Base-by-base conservation (phyloP, 2,797 vertebrate species). In the Anguilla pacifica region DNA sequence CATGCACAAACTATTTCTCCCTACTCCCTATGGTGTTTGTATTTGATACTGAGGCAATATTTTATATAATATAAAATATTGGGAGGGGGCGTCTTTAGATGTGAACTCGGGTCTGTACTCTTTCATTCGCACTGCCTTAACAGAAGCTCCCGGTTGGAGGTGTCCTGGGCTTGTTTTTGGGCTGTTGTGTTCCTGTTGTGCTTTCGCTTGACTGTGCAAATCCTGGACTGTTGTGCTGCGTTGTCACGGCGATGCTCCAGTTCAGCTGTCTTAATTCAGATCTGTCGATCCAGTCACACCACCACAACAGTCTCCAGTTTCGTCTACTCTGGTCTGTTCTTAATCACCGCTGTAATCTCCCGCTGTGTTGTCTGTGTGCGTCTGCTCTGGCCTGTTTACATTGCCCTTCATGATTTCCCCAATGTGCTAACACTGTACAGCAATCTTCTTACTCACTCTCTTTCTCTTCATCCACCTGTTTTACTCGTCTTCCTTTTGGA, bases 1-100 rank as follows among this genome's bases (percentile, higher is more conserved):
- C 6, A n/a, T 49, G 43, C 22, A 82, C 79, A 82, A 10, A 51
- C 22, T 6, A 51, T 82, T 82, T 7, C 39, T 82, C 19, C 43
- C 22, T 51, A 5, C 15, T 6, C n/a, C 6, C 31, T 15, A 2
- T 6, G 1, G 22, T 51, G 46, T 22, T 46, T 25, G 25, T 46
- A 51, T 51, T 22, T 51, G 77, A 81, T 49, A 49, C 43, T 49
- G 39, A 81, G 77, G 77, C 39, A 51, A 81, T 81, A 81, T 81
- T 51, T 81, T 49, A 19, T 39, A 81, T 2, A 43, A 11, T 77
- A 11, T 15, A 15, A 35, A 25, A 13, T 17, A 43, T 13, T 19
- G 43, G 43, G 79, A 5, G 43, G 43, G 22, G 46, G 7, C 28
- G 35, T 49, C 2, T 82, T 49, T 49, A 10, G 79, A 46, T 35